Base-by-base conservation (phyloP, 1,140 invertebrate genomes). In the Physella acuta region DNA sequence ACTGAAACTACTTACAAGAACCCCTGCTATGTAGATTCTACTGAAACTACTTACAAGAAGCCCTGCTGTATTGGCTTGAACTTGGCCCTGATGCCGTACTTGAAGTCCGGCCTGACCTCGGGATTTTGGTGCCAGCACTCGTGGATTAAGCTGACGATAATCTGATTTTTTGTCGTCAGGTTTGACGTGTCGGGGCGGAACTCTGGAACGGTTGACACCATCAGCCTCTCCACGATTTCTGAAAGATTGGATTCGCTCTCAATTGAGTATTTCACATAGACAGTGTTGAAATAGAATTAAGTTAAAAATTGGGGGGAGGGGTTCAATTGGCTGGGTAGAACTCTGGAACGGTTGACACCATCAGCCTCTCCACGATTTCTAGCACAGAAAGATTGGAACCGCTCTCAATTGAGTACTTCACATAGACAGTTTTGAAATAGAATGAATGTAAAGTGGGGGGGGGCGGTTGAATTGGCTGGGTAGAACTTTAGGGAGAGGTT, bases 91-190 rank as follows among this genome's bases (percentile, higher is more conserved):
- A 73, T 73, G 49, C 53, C 36, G 56, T 68, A 75, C 71, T 82
- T 84, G 69, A 87, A 87, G 53, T 86, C 84, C 0, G 84, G 85
- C 58, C 86, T 72, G 28, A 71, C 67, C 5, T 83, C 81, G 1
- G 85, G 85, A 63, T 80, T 73, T 59, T 86, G 81, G 31, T 70
- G 56, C 86, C 85, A 87, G 62, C 86, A 86, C 20, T 81, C 77
- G 16, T 73, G 56, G 34, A 84, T 79, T 37, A 80, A 78, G 17
- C 72, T 70, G 28, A 73, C 71, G 14, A 84, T 67, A 37, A 68
- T 78, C 0, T 70, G 59, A 37, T 82, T 73, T n/a, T n/a, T n/a
- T 61, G 76, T 77, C 14, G 44, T 52, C 30, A 82, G 56, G 1
- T 24, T 26, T 24, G 69, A 51, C 8, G 76, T 69, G 33, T 78